phyloP scores from a whole-genome alignment of 2,113 vertebrate genomes.

The Neogobius melanostomus region DNA sequence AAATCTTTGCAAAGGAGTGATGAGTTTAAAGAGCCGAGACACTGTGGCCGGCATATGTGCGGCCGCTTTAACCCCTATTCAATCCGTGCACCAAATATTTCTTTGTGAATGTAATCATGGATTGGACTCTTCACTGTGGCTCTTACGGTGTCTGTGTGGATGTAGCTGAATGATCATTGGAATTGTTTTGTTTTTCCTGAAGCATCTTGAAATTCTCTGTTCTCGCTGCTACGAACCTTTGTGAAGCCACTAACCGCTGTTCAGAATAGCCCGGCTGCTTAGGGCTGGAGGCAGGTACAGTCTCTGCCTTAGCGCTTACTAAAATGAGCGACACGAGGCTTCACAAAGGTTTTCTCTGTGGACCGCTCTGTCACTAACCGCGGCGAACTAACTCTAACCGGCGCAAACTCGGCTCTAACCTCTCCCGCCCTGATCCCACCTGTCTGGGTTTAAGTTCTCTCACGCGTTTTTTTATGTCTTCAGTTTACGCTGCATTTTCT shows the following conservation, averaged over 20 bases:
- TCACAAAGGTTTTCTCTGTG: slow-evolving; percentile 10
- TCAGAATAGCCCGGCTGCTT: too few relatives aligned
- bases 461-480: slow-evolving; percentile 10
- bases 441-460: slow-evolving; percentile 3
- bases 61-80: too few relatives aligned
- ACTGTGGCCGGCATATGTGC: too few relatives aligned
- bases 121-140: too few relatives aligned
- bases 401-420: background rate
- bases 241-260: background rate
- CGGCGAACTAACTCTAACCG: slow-evolving; percentile 43
- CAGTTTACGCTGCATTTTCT: slow-evolving; percentile 33
- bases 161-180: background rate
- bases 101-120: too few relatives aligned
- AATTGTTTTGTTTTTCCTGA: background rate
- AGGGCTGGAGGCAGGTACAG: too few relatives aligned
- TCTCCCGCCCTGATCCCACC: background rate
- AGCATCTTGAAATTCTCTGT: background rate
- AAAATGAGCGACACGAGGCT: background rate
- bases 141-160: background rate
- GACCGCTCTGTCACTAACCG: slow-evolving; percentile 29
- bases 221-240: background rate
- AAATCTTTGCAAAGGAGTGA: too few relatives aligned
- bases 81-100: too few relatives aligned
- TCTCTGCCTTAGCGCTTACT: too few relatives aligned
- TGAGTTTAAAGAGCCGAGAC: too few relatives aligned